phyloP scores from a whole-genome alignment of 2,113 vertebrate species.

The Crotalus tigris region DNA sequence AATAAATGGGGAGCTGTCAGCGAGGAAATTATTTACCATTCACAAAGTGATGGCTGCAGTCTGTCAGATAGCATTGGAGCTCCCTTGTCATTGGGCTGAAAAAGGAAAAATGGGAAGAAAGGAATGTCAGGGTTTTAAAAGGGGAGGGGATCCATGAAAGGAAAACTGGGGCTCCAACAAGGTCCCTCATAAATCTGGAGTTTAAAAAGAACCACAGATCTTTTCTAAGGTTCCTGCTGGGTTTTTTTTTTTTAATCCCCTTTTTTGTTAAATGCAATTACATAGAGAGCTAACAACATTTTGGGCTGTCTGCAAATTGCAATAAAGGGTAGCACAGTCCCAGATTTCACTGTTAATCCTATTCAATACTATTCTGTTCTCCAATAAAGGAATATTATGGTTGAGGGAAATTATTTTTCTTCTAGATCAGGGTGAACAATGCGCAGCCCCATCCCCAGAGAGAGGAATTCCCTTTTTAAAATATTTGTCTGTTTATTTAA shows the following conservation, averaged over 20 bases:
- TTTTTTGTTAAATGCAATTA: not conserved
- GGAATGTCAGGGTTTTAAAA: slow-evolving; percentile 32
- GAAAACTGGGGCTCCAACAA: slow-evolving; percentile 6
- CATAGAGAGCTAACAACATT: not conserved
- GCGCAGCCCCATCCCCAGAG: not conserved
- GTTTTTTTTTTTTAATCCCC: not conserved
- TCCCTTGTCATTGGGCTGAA: slow-evolving; percentile 47
- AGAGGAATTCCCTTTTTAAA: not conserved
- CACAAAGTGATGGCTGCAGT: slow-evolving; percentile 59
- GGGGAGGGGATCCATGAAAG: not conserved
- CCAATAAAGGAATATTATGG: not conserved
- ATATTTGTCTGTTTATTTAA: not conserved
- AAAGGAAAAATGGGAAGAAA: slow-evolving; percentile 19
- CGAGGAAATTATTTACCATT: slow-evolving; percentile 70
- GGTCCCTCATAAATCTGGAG: not conserved
- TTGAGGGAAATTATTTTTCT: not conserved
- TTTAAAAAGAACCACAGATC: slow-evolving; percentile 30
- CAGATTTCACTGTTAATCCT: not conserved
- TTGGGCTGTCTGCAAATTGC: not conserved
- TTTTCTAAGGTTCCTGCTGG: not conserved
- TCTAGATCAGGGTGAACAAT: not conserved
- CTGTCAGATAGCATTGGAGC: slow-evolving; percentile 65
- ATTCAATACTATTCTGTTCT: not conserved
- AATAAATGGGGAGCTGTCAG: slow-evolving; percentile 70
- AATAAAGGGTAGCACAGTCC: not conserved